These are phyloP conservation scores for Alviniconcha strummeri DNA, from an alignment of 2,888 invertebrate genomes.

Conservation along the genomic window DNA sequence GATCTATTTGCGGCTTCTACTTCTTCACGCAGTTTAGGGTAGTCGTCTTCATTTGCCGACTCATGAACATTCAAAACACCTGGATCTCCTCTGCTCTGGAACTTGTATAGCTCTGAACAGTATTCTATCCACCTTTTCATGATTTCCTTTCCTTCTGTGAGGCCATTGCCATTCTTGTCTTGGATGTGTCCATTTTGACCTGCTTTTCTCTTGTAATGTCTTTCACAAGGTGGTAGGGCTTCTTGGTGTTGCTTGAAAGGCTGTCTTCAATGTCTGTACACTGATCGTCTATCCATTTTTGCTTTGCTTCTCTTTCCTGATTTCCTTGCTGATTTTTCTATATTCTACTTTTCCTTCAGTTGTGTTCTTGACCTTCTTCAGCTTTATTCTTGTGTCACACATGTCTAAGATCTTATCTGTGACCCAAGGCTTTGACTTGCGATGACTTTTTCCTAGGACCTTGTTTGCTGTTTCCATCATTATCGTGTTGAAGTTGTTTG, in stretches of 20 bases:
- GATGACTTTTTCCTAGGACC: not conserved
- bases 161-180: not conserved
- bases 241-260: not conserved
- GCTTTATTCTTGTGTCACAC: not conserved
- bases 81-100: not conserved
- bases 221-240: not conserved
- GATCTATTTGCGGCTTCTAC: not conserved
- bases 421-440: not conserved
- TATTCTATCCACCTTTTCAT: not conserved
- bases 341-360: not conserved
- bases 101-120: not conserved
- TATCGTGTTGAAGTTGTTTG: not conserved
- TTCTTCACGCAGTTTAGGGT: not conserved
- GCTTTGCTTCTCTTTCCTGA: not conserved
- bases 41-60: conserved; percentile 3
- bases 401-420: not conserved
- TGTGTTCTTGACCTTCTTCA: not conserved
- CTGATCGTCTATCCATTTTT: not conserved
- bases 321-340: not conserved
- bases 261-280: not conserved
- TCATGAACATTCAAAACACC: not conserved
- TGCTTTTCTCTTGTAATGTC: not conserved
- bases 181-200: too few species aligned
- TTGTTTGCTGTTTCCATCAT: not conserved
- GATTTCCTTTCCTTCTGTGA: not conserved